Evolutionary conservation across 1,140 invertebrate genomes (phyloP).

Genomic region (Leptinotarsa defecta): DNA sequence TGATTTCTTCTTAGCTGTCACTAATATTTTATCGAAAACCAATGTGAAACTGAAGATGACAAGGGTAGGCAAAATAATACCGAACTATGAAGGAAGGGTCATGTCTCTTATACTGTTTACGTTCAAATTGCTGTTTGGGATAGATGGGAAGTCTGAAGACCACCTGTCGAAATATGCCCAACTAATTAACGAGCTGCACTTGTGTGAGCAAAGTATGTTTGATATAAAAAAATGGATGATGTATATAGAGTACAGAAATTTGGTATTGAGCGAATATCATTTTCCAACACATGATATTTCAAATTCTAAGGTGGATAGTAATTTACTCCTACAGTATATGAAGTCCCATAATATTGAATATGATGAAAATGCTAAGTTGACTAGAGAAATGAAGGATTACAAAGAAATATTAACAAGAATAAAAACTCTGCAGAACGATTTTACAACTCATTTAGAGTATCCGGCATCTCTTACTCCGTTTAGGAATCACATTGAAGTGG

Average conservation of each 20-base stretch:
- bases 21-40: conserved; percentile 40
- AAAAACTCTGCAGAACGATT: conserved; percentile 24
- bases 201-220: conserved; percentile 63
- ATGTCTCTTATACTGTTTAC: conserved; percentile 67
- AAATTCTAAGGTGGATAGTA: conserved; percentile 35
- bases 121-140: conserved; percentile 65
- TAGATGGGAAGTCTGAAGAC: conserved; percentile 68
- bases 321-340: conserved; percentile 39
- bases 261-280: conserved; percentile 60
- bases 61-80: conserved; percentile 47
- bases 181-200: conserved; percentile 29
- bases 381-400: conserved; percentile 38
- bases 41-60: conserved; percentile 37
- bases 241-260: conserved; percentile 64
- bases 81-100: conserved; percentile 66
- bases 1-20: conserved; percentile 33
- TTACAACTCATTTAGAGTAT: conserved; percentile 29
- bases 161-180: conserved; percentile 61
- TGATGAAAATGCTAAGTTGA: conserved; percentile 32
- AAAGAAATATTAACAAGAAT: conserved; percentile 41
- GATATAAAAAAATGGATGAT: conserved; percentile 67
- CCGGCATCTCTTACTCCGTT: conserved; percentile 41
- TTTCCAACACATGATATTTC: conserved; percentile 57
- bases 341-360: conserved; percentile 32
- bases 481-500: conserved; percentile 29